A percentile compares a stretch with the other conserved stretches of the same genome.
phyloP scores from a whole-genome alignment of 2,888 invertebrate genomes.

The Automeris io region DNA sequence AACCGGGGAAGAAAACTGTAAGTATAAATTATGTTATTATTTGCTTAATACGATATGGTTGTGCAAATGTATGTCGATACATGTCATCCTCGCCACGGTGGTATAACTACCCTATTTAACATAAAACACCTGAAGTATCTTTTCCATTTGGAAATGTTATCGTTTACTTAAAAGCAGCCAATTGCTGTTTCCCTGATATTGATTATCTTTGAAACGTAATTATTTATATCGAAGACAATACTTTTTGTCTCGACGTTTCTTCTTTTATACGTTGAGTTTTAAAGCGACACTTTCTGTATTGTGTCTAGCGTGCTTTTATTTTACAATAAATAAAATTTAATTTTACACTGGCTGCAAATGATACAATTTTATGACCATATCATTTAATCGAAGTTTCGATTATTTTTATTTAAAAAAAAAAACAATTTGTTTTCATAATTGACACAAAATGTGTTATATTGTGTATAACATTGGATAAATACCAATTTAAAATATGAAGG shows the following conservation, averaged over 20 bases:
- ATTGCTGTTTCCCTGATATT: not conserved
- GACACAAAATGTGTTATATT: no score
- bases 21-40: conserved; percentile 41
- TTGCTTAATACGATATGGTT: conserved; percentile 21
- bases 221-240: not conserved
- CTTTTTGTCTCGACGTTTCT: not conserved
- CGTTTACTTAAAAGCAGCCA: not conserved
- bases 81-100: not conserved
- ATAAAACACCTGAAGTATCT: not conserved
- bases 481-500: no score
- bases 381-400: conserved; percentile 11
- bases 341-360: conserved; percentile 2
- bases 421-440: not conserved
- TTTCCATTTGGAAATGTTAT: not conserved
- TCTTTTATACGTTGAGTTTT: no score
- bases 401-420: not conserved
- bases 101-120: not conserved
- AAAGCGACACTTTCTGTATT: not conserved
- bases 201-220: not conserved
- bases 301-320: not conserved
- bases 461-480: no score
- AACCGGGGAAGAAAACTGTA: conserved; percentile 93
- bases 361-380: conserved; percentile 32
- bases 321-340: not conserved
- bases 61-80: conserved; percentile 20